Base-by-base conservation (phyloP, 2,888 invertebrate species). In the Monoplex corrugatus region DNA sequence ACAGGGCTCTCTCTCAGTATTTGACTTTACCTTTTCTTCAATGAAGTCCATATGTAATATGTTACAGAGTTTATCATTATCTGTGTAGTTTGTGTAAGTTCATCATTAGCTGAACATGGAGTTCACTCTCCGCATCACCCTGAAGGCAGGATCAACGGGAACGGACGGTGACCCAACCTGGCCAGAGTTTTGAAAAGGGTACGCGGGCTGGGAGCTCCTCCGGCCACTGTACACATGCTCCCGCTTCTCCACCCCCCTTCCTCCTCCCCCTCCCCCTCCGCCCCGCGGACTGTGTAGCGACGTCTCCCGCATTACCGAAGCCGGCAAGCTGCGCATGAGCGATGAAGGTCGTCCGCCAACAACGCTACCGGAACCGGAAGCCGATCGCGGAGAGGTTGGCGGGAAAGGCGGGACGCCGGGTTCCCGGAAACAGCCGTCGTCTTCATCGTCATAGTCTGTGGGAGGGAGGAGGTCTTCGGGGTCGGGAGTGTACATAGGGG, bases 41-140 rank as follows among this genome's bases (percentile, higher is more conserved):
- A 13, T 8, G 8, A 50, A 13, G 19, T 50, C 10, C 10, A 50
- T 50, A 8, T 50, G 50, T 50, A 50, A 13, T 50, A 13, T 50
- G 10, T 50, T 50, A 72, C 72, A 72, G 19, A 28, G 32, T n/a
- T 72, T 6, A 72, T n/a, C 10, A 19, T n/a, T 72, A 72, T 6
- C n/a, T 44, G 43, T n/a, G 23, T 32, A 84, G 45, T 45, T 84
- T n/a, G 32, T 50, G 32, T 28, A 32, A 28, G 35, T 45, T n/a
- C 5, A 43, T 84, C 32, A 89, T 92, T 91, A 93, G 89, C 92
- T 93, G 82, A 93, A 92, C 92, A 93, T 92, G 28, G 94, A 93
- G 85, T 93, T 92, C n/a, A 91, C 92, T 23, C 93, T 91, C 50
- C 93, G 91, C 1, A 93, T 90, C 28, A 89, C 91, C 63, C 82